A percentile compares a stretch with the other conserved stretches of the same genome.
phyloP scores from a whole-genome alignment of 2,888 invertebrate species.

The Myathropa florea region DNA sequence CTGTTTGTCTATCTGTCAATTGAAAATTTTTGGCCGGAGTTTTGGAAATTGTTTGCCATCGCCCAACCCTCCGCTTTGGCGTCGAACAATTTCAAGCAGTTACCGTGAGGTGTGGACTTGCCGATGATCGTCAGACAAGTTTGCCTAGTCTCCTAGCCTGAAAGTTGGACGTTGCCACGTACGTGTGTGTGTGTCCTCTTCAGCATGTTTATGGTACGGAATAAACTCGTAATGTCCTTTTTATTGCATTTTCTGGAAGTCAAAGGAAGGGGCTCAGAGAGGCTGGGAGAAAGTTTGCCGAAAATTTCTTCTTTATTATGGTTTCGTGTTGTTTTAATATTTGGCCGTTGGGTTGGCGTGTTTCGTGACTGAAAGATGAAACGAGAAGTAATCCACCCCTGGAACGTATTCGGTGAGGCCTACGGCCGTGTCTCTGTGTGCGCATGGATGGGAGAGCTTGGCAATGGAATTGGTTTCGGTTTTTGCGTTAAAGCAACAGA shows the following conservation, averaged over 20 bases:
- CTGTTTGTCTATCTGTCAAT: background rate
- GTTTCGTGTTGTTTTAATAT: conserved; percentile 15
- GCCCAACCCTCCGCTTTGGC: background rate
- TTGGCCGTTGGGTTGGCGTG: background rate
- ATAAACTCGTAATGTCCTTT: conserved; percentile 21
- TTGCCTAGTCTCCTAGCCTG: background rate
- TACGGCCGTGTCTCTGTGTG: background rate
- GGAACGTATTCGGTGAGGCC: background rate
- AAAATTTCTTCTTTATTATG: conserved; percentile 2
- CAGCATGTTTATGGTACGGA: conserved; percentile 14
- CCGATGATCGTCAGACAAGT: background rate
- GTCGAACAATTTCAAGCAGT: conserved; percentile 4
- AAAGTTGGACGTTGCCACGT: conserved; percentile 23
- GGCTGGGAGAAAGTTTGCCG: background rate
- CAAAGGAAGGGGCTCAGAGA: background rate
- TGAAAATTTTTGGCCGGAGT: conserved; percentile 5
- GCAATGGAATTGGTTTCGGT: background rate
- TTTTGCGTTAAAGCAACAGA: background rate
- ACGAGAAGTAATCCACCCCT: background rate
- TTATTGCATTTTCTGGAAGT: conserved; percentile 15
- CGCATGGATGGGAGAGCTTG: background rate
- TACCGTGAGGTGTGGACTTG: conserved; percentile 5
- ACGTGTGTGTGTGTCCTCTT: background rate
- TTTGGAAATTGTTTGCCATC: background rate
- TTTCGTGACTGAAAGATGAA: conserved; percentile 1